Evolutionary conservation across 2,113 vertebrate species (phyloP).

Genomic region (Scatophagus argus): DNA sequence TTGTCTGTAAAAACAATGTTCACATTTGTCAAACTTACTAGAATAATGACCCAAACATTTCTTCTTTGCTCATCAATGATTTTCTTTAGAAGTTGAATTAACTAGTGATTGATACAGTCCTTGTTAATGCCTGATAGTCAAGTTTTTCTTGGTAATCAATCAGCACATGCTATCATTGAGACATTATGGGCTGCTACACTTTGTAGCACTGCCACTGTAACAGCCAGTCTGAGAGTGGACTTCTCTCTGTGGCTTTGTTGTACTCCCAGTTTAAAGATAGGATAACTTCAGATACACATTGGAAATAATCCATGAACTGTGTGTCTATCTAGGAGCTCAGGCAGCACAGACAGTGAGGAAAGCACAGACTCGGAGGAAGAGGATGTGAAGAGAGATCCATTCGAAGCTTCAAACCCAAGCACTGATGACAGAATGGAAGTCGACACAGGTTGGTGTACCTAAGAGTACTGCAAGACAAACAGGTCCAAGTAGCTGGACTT

Average conservation of each 20-base stretch:
- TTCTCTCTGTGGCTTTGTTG: not conserved
- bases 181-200: not conserved
- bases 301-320: not conserved
- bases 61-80: not conserved
- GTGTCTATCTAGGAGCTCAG: slow-evolving; percentile 87
- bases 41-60: not conserved
- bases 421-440: slow-evolving; percentile 97
- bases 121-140: too few species aligned
- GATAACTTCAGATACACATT: too few species aligned
- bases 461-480: not conserved
- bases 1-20: not conserved
- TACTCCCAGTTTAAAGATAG: not conserved
- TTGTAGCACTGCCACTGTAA: not conserved
- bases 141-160: not conserved
- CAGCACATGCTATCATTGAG: not conserved
- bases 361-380: slow-evolving; percentile 99
- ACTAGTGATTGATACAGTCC: too few species aligned
- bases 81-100: not conserved
- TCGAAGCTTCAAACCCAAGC: slow-evolving; percentile 85
- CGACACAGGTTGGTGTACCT: slow-evolving; percentile 86
- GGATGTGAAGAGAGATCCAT: slow-evolving; percentile 92
- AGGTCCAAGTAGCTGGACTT: not conserved
- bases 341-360: slow-evolving; percentile 98
- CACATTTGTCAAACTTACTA: not conserved
- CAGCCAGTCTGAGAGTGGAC: not conserved